Evolutionary conservation across 2,113 vertebrate genomes (phyloP).

Genomic region (Cyphomyrus plagiostoma): DNA sequence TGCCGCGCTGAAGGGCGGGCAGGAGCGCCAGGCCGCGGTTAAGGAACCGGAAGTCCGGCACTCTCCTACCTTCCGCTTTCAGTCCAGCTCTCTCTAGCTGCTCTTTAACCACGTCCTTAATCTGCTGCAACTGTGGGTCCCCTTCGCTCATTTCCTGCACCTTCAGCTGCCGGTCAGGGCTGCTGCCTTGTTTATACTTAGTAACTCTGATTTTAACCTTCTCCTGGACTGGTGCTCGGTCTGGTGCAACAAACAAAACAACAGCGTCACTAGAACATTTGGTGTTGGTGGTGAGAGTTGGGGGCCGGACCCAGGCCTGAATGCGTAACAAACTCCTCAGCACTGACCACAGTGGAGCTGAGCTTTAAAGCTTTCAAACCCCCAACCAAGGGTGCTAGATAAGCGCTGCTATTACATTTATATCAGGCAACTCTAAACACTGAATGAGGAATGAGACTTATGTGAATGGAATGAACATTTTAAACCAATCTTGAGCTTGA

Average conservation of each 20-base stretch:
- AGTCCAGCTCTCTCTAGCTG: slow-evolving; percentile 93
- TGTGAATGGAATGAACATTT: not conserved
- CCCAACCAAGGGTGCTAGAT: not conserved
- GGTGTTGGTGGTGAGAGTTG: not conserved
- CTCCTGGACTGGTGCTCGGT: slow-evolving; percentile 66
- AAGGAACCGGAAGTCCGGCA: slow-evolving; percentile 2
- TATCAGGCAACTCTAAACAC: not conserved
- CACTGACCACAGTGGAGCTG: not conserved
- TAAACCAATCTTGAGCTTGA: not conserved
- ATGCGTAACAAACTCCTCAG: not conserved
- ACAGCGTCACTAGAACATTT: slow-evolving; percentile 8
- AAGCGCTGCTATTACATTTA: not conserved
- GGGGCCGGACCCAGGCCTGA: not conserved
- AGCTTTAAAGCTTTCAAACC: not conserved
- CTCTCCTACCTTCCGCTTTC: slow-evolving; percentile 80
- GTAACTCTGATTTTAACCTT: slow-evolving; percentile 85
- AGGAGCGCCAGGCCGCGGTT: not conserved
- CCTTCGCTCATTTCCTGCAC: slow-evolving; percentile 78
- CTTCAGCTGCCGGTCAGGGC: slow-evolving; percentile 70
- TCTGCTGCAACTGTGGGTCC: slow-evolving; percentile 81
- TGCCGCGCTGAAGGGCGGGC: not conserved
- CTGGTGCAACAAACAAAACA: slow-evolving; percentile 63
- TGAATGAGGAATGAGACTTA: not conserved
- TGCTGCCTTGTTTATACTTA: slow-evolving; percentile 72
- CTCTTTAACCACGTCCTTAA: slow-evolving; percentile 88